These are phyloP conservation scores for Carassius gibelio DNA, from an alignment of 2,113 vertebrate genomes.

Conservation along the genomic window DNA sequence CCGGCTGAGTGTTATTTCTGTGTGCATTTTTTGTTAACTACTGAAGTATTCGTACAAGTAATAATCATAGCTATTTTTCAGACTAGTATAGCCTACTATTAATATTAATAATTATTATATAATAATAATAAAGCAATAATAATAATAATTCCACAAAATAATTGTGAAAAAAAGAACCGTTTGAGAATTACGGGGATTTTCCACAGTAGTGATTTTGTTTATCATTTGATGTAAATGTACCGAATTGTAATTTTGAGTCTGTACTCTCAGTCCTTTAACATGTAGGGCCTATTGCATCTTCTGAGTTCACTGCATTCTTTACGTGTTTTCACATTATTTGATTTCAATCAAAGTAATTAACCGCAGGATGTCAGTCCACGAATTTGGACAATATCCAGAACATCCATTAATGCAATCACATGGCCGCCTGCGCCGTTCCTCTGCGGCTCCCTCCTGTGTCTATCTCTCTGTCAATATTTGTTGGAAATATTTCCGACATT, in stretches of 20 bases:
- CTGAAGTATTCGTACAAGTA: neutral
- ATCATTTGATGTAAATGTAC: neutral
- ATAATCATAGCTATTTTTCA: neutral
- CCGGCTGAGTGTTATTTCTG: neutral
- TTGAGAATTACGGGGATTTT: neutral
- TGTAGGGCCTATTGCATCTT: neutral
- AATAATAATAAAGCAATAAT: too few species aligned
- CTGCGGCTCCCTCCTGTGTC: constrained; percentile 58
- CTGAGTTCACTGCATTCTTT: constrained; percentile 14
- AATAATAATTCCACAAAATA: neutral
- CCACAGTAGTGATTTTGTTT: neutral
- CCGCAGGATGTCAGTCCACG: neutral
- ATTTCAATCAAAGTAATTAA: constrained; percentile 23
- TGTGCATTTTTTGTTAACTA: neutral
- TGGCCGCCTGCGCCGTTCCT: constrained; percentile 34
- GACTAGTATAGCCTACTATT: neutral
- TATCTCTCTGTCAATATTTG: constrained; percentile 69
- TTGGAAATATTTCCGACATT: constrained; percentile 72
- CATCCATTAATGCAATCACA: constrained; percentile 59
- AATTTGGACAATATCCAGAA: constrained; percentile 49
- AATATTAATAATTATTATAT: neutral
- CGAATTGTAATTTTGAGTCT: neutral
- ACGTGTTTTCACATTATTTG: constrained; percentile 35
- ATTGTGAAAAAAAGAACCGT: neutral
- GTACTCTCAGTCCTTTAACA: neutral